A percentile compares a stretch with the other conserved stretches of the same genome.
Conservation (phyloP, 2,888 invertebrate genomes). For the Drosophila gaucha region DNA sequence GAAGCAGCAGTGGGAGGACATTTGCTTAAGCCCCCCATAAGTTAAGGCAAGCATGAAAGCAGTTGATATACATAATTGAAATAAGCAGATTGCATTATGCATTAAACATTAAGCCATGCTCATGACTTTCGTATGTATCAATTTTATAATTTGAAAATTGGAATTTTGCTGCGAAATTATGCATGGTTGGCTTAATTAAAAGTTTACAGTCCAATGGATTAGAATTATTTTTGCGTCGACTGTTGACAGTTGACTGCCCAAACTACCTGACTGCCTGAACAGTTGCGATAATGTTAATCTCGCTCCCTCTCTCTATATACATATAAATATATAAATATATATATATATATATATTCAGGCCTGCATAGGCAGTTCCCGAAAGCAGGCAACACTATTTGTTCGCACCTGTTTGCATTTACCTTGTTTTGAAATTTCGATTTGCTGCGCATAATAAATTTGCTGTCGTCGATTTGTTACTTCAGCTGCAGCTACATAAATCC, state of each 20-base stretch:
- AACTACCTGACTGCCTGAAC: slow-evolving; percentile 4
- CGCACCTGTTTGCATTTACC: slow-evolving; percentile 9
- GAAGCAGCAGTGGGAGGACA: neutral
- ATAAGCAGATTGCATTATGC: slow-evolving; percentile 16
- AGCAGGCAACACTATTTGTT: slow-evolving; percentile 18
- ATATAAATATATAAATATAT: neutral
- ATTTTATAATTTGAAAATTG: slow-evolving; percentile 25
- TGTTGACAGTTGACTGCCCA: slow-evolving; percentile 24
- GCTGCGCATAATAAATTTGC: slow-evolving; percentile 43
- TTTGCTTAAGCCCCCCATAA: neutral
- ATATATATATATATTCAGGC: neutral
- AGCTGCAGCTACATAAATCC: slow-evolving; percentile 21
- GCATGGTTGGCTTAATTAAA: slow-evolving; percentile 52
- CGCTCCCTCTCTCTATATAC: neutral
- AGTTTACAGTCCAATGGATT: slow-evolving; percentile 50
- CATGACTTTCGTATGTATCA: slow-evolving; percentile 1
- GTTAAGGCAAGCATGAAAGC: slow-evolving; percentile 4
- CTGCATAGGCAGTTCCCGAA: neutral
- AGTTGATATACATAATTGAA: slow-evolving; percentile 33
- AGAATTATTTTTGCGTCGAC: slow-evolving; percentile 39
- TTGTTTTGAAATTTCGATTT: slow-evolving; percentile 38
- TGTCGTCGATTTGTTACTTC: slow-evolving; percentile 36
- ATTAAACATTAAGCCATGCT: slow-evolving; percentile 19
- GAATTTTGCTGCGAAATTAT: slow-evolving; percentile 45
- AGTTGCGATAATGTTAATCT: slow-evolving; percentile 13